phyloP scores from a whole-genome alignment of 2,797 vertebrate species.

The Sebastes hubbsi region DNA sequence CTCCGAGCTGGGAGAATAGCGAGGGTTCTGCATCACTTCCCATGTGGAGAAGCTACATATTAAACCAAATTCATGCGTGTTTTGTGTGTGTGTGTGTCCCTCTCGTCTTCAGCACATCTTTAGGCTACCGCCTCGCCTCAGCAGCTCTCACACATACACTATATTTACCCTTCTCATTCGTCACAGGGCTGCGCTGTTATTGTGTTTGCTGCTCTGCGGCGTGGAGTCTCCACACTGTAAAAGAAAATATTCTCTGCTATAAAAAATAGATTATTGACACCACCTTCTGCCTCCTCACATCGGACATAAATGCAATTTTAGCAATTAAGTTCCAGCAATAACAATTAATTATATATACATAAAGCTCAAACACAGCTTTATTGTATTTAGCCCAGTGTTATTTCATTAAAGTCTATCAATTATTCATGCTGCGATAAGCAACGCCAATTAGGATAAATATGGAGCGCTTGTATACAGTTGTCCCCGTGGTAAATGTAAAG shows the following conservation, averaged over 20 bases:
- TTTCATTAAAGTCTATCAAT: constrained; percentile 59
- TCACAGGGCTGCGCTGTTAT: constrained; percentile 55
- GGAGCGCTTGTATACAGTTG: constrained; percentile 37
- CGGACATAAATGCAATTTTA: not conserved
- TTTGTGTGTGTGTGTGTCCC: constrained; percentile 16
- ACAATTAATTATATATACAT: constrained; percentile 9
- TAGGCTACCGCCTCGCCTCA: constrained; percentile 69
- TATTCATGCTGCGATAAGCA: constrained; percentile 59
- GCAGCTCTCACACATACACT: constrained; percentile 68
- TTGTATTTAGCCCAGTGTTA: constrained; percentile 3
- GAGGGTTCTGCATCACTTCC: constrained; percentile 79
- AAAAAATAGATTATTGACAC: constrained; percentile 52
- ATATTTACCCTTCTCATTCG: constrained; percentile 71
- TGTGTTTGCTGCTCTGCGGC: constrained; percentile 32
- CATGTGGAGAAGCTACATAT: constrained; percentile 80
- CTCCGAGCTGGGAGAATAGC: constrained; percentile 60
- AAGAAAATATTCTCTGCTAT: constrained; percentile 14
- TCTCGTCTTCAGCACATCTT: constrained; percentile 63
- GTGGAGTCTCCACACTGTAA: constrained; percentile 28
- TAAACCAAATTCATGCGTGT: constrained; percentile 74
- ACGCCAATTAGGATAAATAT: constrained; percentile 48
- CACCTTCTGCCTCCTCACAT: not conserved
- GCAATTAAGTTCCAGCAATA: not conserved
- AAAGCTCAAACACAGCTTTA: not conserved
- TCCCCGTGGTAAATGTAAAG: constrained; percentile 60